phyloP scores from a whole-genome alignment of 2,888 invertebrate genomes.

The Acleris emargana region DNA sequence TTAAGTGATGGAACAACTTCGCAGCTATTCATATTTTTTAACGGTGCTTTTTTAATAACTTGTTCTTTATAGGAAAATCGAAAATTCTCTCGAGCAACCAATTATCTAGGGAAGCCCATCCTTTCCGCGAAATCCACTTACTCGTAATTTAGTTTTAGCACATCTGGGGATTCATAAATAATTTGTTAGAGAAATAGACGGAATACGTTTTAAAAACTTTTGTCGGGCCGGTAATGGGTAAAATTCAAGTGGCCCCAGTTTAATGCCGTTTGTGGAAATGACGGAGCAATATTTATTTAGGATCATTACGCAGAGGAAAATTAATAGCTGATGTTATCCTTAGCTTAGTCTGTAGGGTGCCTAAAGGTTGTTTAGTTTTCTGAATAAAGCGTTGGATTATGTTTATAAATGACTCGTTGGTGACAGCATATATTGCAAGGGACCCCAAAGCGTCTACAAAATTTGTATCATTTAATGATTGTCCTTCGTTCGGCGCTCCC shows the following conservation, averaged over 20 bases:
- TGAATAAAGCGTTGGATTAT: too few species aligned
- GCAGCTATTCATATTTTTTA: too few species aligned
- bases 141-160: slow-evolving; percentile 19
- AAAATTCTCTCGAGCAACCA: too few species aligned
- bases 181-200: neutral
- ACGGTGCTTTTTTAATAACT: neutral
- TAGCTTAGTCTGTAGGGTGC: slow-evolving; percentile 1
- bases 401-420: too few species aligned
- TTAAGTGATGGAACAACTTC: too few species aligned
- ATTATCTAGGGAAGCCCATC: slow-evolving; percentile 6
- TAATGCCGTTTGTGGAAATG: slow-evolving; percentile 22
- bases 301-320: slow-evolving; percentile 11
- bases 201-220: slow-evolving; percentile 9
- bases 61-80: too few species aligned
- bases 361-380: slow-evolving; percentile 1
- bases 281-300: slow-evolving; percentile 29
- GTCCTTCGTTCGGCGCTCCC: too few species aligned
- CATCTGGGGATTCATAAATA: slow-evolving; percentile 24
- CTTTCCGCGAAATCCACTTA: slow-evolving; percentile 8
- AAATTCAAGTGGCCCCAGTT: slow-evolving; percentile 6
- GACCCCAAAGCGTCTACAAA: too few species aligned
- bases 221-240: slow-evolving; percentile 4
- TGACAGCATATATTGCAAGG: too few species aligned
- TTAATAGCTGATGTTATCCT: slow-evolving; percentile 11
- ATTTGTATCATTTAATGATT: too few species aligned